phyloP scores from a whole-genome alignment of 2,888 invertebrate genomes.

The Nebria salina region DNA sequence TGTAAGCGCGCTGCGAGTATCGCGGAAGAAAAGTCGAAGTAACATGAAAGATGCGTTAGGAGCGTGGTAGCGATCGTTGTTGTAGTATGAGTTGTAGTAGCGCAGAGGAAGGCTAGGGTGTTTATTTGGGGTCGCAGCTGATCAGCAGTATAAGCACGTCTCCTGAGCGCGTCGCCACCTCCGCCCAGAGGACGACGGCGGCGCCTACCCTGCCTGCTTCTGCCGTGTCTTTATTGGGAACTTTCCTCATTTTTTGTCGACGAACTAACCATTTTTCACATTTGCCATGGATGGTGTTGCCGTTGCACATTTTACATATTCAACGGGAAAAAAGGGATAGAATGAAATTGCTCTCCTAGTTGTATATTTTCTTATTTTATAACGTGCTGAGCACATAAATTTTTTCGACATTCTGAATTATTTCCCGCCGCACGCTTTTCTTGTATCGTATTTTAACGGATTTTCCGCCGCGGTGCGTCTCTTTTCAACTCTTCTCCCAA shows the following conservation, averaged over 20 bases:
- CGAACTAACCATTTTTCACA: conserved; percentile 55
- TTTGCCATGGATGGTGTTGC: conserved; percentile 50
- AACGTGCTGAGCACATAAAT: conserved; percentile 52
- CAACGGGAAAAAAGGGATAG: conserved; percentile 51
- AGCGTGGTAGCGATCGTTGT: conserved; percentile 19
- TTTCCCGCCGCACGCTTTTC: conserved; percentile 16
- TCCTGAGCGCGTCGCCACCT: conserved; percentile 49
- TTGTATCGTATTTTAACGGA: conserved; percentile 41
- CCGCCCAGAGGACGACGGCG: background rate
- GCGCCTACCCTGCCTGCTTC: conserved; percentile 48
- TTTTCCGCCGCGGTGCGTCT: conserved; percentile 37
- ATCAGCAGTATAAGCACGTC: conserved; percentile 53
- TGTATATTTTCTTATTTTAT: conserved; percentile 54
- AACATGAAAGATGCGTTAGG: conserved; percentile 43
- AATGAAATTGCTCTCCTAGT: conserved; percentile 53
- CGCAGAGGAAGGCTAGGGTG: conserved; percentile 42
- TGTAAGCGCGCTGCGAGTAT: background rate
- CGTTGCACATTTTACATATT: conserved; percentile 52
- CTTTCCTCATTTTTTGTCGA: conserved; percentile 52
- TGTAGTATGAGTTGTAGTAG: conserved; percentile 21
- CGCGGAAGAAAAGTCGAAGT: background rate
- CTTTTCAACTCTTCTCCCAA: background rate
- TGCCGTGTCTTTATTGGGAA: conserved; percentile 53
- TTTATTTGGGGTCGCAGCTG: conserved; percentile 51
- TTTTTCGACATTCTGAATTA: conserved; percentile 47